These are phyloP conservation scores for Poicephalus meyeri DNA, from an alignment of 2,113 vertebrate species.

Conservation along the genomic window DNA sequence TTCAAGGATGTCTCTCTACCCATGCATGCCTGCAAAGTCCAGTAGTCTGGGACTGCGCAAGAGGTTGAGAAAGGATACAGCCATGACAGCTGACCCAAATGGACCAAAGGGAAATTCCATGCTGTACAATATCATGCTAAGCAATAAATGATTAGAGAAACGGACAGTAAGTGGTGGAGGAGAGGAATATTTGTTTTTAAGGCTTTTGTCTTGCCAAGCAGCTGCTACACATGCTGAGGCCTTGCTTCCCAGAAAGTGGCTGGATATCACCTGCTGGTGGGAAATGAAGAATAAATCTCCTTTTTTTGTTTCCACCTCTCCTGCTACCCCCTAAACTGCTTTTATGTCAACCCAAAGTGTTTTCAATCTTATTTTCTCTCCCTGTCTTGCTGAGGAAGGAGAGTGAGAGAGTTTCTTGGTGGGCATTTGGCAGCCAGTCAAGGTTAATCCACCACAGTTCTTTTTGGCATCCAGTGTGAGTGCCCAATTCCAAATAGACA, in stretches of 20 bases:
- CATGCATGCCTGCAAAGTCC: rapidly evolving
- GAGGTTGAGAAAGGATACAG: neutral
- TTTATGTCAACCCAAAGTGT: neutral
- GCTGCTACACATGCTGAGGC: neutral
- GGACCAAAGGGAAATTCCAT: neutral
- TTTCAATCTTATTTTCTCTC: neutral
- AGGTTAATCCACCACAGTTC: neutral
- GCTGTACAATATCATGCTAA: neutral
- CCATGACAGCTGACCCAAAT: neutral
- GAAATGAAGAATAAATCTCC: neutral
- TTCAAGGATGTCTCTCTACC: neutral
- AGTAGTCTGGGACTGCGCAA: neutral
- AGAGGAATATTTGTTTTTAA: neutral
- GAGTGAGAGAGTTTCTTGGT: neutral
- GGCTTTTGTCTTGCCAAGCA: neutral
- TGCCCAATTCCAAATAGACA: neutral
- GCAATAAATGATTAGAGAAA: neutral
- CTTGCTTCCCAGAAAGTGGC: neutral
- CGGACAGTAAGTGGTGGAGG: rapidly evolving
- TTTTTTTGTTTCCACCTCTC: neutral
- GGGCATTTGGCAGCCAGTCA: neutral
- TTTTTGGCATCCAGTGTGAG: neutral
- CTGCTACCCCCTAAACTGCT: neutral
- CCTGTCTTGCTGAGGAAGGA: neutral
- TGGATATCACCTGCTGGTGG: neutral